Base-by-base conservation (phyloP, 2,797 vertebrate species). In the Picus viridis region DNA sequence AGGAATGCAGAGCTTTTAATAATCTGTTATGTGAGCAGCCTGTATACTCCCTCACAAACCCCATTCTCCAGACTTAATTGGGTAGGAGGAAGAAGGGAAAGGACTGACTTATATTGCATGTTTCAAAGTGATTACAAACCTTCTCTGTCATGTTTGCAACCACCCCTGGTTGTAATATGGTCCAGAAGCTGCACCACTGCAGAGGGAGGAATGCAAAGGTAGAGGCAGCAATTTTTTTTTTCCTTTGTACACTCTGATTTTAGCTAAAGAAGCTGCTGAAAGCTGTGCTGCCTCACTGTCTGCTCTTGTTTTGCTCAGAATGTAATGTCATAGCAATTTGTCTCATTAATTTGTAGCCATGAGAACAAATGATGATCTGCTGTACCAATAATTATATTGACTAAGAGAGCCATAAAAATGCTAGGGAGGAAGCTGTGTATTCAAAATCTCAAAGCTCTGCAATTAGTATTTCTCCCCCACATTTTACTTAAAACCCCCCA, bases 331-430 rank as follows among this genome's bases (percentile, higher is more conserved):
- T 61, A 71, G 83, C 65, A 62, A 77, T 93, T 95, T 79, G 68
- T 89, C 77, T 93, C 30, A 2, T 75, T 68, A 88, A 73, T 94
- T 70, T 79, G 80, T 88, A 81, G 32, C 84, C 77, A 89, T 58
- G 90, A 96, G 90, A 95, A 89, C 77, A 83, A 78, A 88, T 88
- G 58, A 92, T 18, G 23, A 58, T 91, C 82, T 79, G 49, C 63
- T 91, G 70, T 67, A 86, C 41, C 0, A 4, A 64, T 78, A 78
- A 94, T 89, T 76, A 30, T 18, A 24, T 78, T 64, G 79, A 74
- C 41, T 41, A 8, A 62, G 83, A 88, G 79, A 70, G 68, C 79
- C 51, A 73, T 70, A 73, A 71, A 72, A 92, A 83, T 32, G 45
- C n/a, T 9, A 61, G 76, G 29, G 70, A 88, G 47, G 63, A 87